Evolutionary conservation across 2,888 invertebrate species (phyloP).

Genomic region (Cremastobaeus sp.): DNA sequence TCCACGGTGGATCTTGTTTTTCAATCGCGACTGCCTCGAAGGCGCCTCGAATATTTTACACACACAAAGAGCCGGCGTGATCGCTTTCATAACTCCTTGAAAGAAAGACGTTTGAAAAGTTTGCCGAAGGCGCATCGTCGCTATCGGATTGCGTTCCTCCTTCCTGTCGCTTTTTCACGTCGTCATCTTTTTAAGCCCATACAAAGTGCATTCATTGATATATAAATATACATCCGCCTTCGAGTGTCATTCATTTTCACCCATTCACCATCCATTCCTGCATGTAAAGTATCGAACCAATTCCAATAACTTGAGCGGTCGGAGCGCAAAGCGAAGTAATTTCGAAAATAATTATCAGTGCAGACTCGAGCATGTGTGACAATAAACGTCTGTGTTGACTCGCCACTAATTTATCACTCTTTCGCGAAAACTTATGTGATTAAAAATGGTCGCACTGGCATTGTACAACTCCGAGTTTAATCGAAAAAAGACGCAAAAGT

Average conservation of each 20-base stretch:
- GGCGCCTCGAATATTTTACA: conserved; percentile 45
- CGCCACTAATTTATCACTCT: too few species aligned
- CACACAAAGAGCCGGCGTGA: conserved; percentile 37
- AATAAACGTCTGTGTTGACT: too few species aligned
- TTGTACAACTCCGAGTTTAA: conserved; percentile 1
- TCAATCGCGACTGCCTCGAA: conserved; percentile 29
- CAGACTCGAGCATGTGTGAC: too few species aligned
- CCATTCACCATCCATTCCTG: conserved; percentile 30
- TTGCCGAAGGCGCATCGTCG: conserved; percentile 30
- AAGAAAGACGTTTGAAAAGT: conserved; percentile 48
- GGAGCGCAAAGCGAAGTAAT: too few species aligned
- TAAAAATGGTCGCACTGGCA: conserved; percentile 17
- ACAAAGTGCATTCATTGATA: conserved; percentile 25
- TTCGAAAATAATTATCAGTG: too few species aligned
- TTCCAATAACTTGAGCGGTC: too few species aligned
- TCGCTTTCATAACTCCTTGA: conserved; percentile 43
- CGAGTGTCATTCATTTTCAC: conserved; percentile 34
- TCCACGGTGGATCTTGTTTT: not conserved
- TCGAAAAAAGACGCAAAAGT: conserved; percentile 23
- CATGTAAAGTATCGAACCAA: not conserved
- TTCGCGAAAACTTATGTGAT: conserved; percentile 10
- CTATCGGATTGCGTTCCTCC: conserved; percentile 29
- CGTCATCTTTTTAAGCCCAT: conserved; percentile 27
- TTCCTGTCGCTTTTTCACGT: conserved; percentile 13
- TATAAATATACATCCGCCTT: conserved; percentile 27